These are phyloP conservation scores for Pipistrellus kuhlii DNA, from an alignment of 2,797 vertebrate genomes.

Conservation along the genomic window DNA sequence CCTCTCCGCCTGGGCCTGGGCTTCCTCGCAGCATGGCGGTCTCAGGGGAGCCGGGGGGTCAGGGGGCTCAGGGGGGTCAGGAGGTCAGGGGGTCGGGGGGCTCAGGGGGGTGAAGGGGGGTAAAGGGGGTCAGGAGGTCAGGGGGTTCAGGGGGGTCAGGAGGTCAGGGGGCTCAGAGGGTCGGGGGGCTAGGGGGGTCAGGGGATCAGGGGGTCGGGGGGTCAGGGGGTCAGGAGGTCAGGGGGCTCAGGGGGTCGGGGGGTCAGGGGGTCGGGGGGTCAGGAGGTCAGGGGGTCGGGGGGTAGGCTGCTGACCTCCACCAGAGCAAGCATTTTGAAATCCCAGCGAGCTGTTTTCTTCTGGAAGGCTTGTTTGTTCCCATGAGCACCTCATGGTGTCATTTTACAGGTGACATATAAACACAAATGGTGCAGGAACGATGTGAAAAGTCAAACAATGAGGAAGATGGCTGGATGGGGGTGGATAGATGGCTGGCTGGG, in stretches of 20 bases:
- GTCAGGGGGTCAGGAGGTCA: too few species aligned
- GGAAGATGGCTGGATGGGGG: too few species aligned
- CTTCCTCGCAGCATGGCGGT: accelerated
- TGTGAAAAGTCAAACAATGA: neutral
- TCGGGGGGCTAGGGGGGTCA: too few species aligned
- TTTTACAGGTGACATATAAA: neutral
- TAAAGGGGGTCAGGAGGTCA: neutral
- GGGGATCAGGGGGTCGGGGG: too few species aligned
- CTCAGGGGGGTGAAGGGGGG: too few species aligned
- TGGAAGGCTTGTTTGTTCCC: neutral
- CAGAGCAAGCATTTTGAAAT: neutral
- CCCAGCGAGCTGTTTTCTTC: neutral
- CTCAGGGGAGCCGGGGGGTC: neutral
- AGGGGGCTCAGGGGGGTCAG: neutral
- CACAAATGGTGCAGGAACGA: neutral
- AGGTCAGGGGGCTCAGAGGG: too few species aligned
- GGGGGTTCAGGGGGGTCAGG: too few species aligned
- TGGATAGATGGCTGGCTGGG: neutral
- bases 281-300: too few species aligned
- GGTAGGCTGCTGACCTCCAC: neutral
- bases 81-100: too few species aligned
- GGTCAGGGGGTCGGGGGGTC: neutral
- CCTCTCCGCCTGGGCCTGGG: neutral
- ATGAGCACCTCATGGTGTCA: neutral
- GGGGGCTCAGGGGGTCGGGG: too few species aligned